Evolutionary conservation across 2,797 vertebrate species (phyloP).

Genomic region (Girardinus metallicus): DNA sequence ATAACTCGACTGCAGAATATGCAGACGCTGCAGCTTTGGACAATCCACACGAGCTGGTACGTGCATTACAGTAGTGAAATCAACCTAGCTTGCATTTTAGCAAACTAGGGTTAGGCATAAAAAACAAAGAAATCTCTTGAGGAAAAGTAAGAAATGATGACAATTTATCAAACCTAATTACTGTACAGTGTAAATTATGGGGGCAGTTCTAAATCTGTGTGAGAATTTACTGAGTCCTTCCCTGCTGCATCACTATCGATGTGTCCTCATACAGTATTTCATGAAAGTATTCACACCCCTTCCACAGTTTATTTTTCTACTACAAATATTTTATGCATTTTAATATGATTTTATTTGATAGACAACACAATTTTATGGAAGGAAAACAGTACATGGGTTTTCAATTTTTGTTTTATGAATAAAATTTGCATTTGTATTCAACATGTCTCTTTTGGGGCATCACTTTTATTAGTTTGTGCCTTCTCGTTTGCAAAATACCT

Average conservation of each 20-base stretch:
- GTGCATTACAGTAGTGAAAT: slow-evolving; percentile 1
- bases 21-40: slow-evolving; percentile 24
- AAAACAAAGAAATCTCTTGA: not conserved
- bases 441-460: not conserved
- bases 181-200: not conserved
- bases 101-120: not conserved
- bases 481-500: not conserved
- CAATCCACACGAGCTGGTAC: slow-evolving; percentile 31
- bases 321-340: not conserved
- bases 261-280: not conserved
- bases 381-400: not conserved
- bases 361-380: not conserved
- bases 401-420: not conserved
- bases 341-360: not conserved
- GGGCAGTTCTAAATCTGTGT: not conserved
- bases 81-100: not conserved
- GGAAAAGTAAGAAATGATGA: not conserved
- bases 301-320: not conserved
- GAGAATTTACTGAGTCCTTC: not conserved
- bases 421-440: not conserved
- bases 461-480: not conserved
- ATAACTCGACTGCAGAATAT: not conserved
- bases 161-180: not conserved
- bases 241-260: not conserved
- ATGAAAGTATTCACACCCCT: not conserved